Base-by-base conservation (phyloP, 2,113 vertebrate genomes). In the Puma concolor region DNA sequence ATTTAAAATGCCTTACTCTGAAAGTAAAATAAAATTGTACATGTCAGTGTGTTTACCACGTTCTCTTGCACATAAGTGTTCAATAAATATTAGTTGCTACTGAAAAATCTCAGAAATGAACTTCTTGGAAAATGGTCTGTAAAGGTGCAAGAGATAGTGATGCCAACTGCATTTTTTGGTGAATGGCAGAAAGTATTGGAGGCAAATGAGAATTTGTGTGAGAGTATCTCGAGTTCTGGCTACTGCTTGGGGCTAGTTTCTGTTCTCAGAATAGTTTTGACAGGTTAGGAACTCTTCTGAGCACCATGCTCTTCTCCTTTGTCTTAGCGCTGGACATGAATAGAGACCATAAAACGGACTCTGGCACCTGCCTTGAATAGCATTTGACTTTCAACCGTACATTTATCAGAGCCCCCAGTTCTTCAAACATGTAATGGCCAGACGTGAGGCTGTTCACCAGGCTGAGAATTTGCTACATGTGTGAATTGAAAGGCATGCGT, bases 391-490 rank as follows among this genome's bases (percentile, higher is more conserved):
- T 92, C 31, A 87, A n/a, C 7, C 16, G 10, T 81, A 23, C 27
- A 29, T 94, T 81, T 95, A 84, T 77, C 67, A 93, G 64, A 64
- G 33, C 29, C 81, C 44, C 9, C 38, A 36, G n/a, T 92, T 97
- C 72, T 97, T 89, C 82, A 95, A 92, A 86, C 82, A 54, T 72
- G 95, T 94, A 76, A 64, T 44, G 16, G 52, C 57, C 64, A 81
- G 5, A 63, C 79, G 9, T 63, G 31, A 63, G 72, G 4, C 82
- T 94, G 4, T 94, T 89, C 92, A 33, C 77, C 38, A 77, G 36
- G 23, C 66, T 94, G 82, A 66, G 41, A 89, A 89, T 67, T 86
- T 94, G 80, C 27, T 85, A 52, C 3, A 23, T 66, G 2, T 93
- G 41, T 94, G 36, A 74, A 72, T 90, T 57, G 17, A 85, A 57